phyloP scores from a whole-genome alignment of 1,140 invertebrate species.

The Cheumatopsyche charites region DNA sequence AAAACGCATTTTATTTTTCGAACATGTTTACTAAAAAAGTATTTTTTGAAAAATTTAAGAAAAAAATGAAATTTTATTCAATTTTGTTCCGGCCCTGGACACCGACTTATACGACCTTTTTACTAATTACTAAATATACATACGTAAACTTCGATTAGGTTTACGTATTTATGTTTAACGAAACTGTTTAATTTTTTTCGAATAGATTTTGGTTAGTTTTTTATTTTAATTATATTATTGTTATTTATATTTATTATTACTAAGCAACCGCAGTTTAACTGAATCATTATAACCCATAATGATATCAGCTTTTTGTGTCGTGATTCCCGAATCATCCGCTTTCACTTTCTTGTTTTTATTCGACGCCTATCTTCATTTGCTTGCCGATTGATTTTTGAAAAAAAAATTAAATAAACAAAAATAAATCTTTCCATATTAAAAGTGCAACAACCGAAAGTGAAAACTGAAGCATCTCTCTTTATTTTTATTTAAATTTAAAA shows the following conservation, averaged over 20 bases:
- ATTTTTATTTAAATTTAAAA: neutral
- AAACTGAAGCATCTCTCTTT: neutral
- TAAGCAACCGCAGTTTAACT: conserved; percentile 13
- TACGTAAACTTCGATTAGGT: neutral
- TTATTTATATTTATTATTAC: conserved; percentile 23
- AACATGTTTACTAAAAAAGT: too few relatives aligned
- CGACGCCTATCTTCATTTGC: conserved; percentile 22
- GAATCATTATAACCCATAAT: conserved; percentile 30
- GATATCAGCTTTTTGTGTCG: conserved; percentile 25
- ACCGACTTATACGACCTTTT: conserved; percentile 1
- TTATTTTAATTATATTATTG: conserved; percentile 20
- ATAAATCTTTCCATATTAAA: too few relatives aligned
- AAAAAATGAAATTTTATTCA: neutral
- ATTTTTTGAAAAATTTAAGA: too few relatives aligned
- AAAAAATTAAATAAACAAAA: too few relatives aligned
- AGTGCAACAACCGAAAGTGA: neutral
- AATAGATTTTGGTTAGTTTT: conserved; percentile 6
- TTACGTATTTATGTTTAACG: too few relatives aligned
- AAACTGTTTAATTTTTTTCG: too few relatives aligned
- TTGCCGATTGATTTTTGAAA: neutral
- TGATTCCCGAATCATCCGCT: conserved; percentile 14
- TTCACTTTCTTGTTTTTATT: conserved; percentile 28
- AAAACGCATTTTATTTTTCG: too few relatives aligned
- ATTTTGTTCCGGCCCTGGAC: conserved; percentile 10
- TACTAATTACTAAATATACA: neutral